phyloP scores from a whole-genome alignment of 2,888 invertebrate species.

The Drosophila kambysellisi region DNA sequence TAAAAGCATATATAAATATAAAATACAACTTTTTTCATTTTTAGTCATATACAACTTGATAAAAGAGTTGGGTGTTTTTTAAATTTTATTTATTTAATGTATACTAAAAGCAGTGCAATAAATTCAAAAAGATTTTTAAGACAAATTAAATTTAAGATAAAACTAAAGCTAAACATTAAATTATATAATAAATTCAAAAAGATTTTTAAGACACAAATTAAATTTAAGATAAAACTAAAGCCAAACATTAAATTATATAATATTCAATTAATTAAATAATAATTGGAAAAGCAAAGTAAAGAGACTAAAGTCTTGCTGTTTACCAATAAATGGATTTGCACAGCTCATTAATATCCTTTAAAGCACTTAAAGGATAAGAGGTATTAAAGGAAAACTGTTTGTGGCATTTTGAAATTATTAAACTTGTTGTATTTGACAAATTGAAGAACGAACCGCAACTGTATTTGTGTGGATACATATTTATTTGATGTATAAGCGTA shows the following conservation, averaged over 20 bases:
- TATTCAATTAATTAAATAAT: neutral
- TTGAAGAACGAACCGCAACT: conserved; percentile 23
- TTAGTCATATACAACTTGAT: too few species aligned
- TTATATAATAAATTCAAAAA: neutral
- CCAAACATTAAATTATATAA: neutral
- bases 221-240: neutral
- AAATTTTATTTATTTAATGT: neutral
- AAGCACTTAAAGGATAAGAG: neutral
- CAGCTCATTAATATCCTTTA: neutral
- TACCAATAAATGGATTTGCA: neutral
- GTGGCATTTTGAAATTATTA: conserved; percentile 41
- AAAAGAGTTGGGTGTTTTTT: too few species aligned
- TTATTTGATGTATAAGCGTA: conserved; percentile 8
- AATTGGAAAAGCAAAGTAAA: neutral
- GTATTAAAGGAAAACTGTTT: conserved; percentile 20
- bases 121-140: neutral
- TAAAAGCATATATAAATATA: too few species aligned
- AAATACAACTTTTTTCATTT: too few species aligned
- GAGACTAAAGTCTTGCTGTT: neutral
- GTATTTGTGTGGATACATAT: conserved; percentile 13
- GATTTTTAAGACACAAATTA: neutral
- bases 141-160: neutral
- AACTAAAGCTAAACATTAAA: neutral
- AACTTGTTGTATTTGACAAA: conserved; percentile 31
- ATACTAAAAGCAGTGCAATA: neutral